Evolutionary conservation across 2,888 invertebrate species (phyloP), one percentile per base, ranked within the genome.

Genomic region (Drosophila buzzatii): DNA sequence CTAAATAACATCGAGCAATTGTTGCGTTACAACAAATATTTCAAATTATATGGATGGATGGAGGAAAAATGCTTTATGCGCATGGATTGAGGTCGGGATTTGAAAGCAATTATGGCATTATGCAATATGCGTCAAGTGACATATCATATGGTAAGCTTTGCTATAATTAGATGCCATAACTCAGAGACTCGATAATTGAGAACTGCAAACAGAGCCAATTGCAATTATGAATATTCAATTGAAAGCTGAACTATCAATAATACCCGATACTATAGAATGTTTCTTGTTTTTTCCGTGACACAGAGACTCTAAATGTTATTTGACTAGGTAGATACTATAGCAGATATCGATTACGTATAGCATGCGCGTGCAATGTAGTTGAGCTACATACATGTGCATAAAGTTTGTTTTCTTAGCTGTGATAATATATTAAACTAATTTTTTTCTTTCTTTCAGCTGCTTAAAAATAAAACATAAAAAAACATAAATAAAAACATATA

Each of bases 1-100:
- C 74, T 78, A 73, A 82, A 81, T 76, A 82, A 73, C 70, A 59
- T 39, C 57, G 35, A 58, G 55, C 87, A 82, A 67, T 82, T 82
- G 67, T 61, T 72, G 64, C 75, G 49, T 78, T 79, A 81, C 78
- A 81, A n/a, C 37, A 68, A 60, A 74, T 82, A 71, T 85, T 74
- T 58, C 55, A 39, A 73, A 69, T 70, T 39, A 53, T 47, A 63
- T 81, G 62, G 79, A 23, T 23, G 2, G 23, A 23, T 23, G 23
- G 23, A 23, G 23, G 3, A 23, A 71, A n/a, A n/a, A 31, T 49
- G 9, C 81, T 18, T 16, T 1, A 31, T 49, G 10, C 31, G n/a
- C n/a, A 12, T 51, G 51, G 33, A 51, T 81, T 84, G 72, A 57
- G 45, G 68, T 59, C 44, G 66, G 51, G 45, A 27, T 33, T 57